phyloP scores from a whole-genome alignment of 2,888 invertebrate species.

The Athripsodes cinereus region DNA sequence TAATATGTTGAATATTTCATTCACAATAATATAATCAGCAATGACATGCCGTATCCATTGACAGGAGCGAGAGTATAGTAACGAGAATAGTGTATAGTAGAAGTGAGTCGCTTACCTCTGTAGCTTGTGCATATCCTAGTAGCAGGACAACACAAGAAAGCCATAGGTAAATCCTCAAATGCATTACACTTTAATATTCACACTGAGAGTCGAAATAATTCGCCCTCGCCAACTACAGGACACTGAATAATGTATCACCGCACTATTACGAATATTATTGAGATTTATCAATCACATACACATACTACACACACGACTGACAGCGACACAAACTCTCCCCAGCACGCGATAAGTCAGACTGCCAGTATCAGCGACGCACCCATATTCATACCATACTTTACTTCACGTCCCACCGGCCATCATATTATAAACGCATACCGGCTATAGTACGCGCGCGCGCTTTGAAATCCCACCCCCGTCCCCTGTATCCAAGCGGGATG shows the following conservation, averaged over 20 bases:
- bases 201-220: conserved; percentile 35
- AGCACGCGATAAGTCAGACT: conserved; percentile 10
- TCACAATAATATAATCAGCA: neutral
- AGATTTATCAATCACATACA: conserved; percentile 19
- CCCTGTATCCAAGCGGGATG: neutral
- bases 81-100: neutral
- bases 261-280: conserved; percentile 16
- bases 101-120: conserved; percentile 57
- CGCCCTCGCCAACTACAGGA: conserved; percentile 24
- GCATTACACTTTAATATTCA: conserved; percentile 57
- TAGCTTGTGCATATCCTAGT: conserved; percentile 66
- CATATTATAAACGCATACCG: neutral
- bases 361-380: conserved; percentile 19
- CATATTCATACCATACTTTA: conserved; percentile 21
- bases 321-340: conserved; percentile 19
- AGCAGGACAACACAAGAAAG: conserved; percentile 67
- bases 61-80: too few relatives aligned
- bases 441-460: conserved; percentile 20
- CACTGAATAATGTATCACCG: conserved; percentile 31
- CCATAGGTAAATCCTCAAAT: conserved; percentile 71
- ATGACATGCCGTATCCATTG: neutral
- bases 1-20: neutral
- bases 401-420: neutral
- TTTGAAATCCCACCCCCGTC: neutral
- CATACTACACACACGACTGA: neutral